Evolutionary conservation across 2,888 invertebrate species (phyloP).

Genomic region (Heliconius ethilla): DNA sequence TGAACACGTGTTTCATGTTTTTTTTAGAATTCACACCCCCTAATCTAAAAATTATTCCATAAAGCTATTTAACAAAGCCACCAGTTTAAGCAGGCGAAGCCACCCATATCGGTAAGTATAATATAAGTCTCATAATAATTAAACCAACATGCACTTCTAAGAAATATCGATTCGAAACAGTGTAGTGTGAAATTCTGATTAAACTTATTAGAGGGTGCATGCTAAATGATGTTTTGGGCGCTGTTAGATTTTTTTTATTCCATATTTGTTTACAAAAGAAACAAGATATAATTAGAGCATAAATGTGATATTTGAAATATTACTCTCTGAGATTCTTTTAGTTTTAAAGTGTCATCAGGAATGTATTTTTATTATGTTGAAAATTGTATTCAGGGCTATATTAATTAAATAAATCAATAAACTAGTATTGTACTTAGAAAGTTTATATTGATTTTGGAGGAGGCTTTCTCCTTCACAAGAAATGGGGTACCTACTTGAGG

Average conservation of each 20-base stretch:
- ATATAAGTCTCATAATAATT: not conserved
- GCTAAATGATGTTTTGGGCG: slow-evolving; percentile 34
- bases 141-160: not conserved
- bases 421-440: too few relatives aligned
- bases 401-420: not conserved
- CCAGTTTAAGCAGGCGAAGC: too few relatives aligned
- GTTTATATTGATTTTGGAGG: too few relatives aligned
- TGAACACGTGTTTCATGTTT: too few relatives aligned
- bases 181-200: not conserved
- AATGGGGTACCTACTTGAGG: too few relatives aligned
- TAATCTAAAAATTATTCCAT: too few relatives aligned
- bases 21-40: too few relatives aligned
- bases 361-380: not conserved
- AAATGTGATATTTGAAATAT: not conserved
- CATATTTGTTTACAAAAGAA: not conserved
- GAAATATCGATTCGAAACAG: slow-evolving; percentile 15
- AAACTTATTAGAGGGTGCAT: slow-evolving; percentile 28
- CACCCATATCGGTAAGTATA: too few relatives aligned
- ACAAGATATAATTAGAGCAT: not conserved
- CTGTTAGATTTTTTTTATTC: not conserved
- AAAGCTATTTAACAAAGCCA: too few relatives aligned
- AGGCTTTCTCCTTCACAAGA: too few relatives aligned
- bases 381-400: not conserved
- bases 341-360: too few relatives aligned
- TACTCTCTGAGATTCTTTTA: not conserved